phyloP scores from a whole-genome alignment of 2,888 invertebrate species.

The Cephus sareptanus region DNA sequence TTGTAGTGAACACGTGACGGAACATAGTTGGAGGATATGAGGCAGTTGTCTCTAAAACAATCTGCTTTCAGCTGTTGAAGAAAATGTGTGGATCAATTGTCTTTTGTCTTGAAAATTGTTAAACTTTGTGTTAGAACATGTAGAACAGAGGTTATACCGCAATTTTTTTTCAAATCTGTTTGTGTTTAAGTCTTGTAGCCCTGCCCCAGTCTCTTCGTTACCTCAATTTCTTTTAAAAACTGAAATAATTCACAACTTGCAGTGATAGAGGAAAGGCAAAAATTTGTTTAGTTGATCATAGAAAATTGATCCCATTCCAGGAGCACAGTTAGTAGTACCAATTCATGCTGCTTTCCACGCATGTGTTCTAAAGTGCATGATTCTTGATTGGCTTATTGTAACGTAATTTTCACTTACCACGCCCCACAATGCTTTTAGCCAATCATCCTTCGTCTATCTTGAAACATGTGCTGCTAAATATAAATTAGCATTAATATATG shows the following conservation, averaged over 20 bases:
- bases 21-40: slow-evolving; percentile 45
- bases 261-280: neutral
- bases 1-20: slow-evolving; percentile 43
- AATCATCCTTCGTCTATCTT: neutral
- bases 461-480: neutral
- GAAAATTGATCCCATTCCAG: neutral
- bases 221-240: too few species aligned
- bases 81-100: neutral
- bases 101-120: neutral
- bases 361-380: neutral
- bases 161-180: neutral
- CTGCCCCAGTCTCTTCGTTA: neutral
- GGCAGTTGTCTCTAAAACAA: neutral
- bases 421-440: neutral
- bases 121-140: neutral
- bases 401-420: neutral
- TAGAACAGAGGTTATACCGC: neutral
- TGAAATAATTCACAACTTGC: neutral
- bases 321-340: neutral
- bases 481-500: neutral
- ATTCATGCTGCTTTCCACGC: neutral
- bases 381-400: neutral
- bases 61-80: neutral
- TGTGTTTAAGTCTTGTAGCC: neutral
- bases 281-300: neutral